Evolutionary conservation across 2,888 invertebrate species (phyloP).

Genomic region (Euphydryas editha): DNA sequence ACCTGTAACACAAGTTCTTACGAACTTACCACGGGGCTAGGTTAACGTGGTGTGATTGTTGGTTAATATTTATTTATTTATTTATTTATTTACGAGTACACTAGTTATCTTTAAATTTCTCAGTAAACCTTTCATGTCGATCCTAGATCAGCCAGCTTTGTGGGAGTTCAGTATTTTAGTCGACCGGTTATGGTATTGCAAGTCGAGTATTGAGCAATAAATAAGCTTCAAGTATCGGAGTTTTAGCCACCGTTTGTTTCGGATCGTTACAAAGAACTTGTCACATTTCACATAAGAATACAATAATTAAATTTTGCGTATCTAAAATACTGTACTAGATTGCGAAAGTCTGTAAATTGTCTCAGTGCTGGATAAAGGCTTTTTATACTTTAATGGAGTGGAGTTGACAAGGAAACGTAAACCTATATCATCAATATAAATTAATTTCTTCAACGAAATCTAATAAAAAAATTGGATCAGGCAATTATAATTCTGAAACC

Average conservation of each 20-base stretch:
- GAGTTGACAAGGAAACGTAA: no score
- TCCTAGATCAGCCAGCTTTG: conserved; percentile 12
- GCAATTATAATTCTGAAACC: no score
- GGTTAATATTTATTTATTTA: no score
- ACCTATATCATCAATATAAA: no score
- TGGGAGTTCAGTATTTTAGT: conserved; percentile 55
- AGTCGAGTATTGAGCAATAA: conserved; percentile 63
- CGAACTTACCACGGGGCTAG: no score
- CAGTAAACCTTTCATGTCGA: conserved; percentile 18
- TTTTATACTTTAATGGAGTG: no score
- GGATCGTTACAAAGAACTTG: not conserved
- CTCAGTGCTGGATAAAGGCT: no score
- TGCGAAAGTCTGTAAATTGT: not conserved
- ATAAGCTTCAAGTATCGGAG: conserved; percentile 51
- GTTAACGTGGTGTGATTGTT: no score
- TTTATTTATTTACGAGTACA: no score
- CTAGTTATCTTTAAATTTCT: not conserved
- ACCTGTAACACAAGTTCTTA: no score
- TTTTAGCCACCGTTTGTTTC: conserved; percentile 11
- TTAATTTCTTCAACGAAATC: no score
- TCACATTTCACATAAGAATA: not conserved
- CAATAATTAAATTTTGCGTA: not conserved
- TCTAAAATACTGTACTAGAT: not conserved
- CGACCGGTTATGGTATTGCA: conserved; percentile 64
- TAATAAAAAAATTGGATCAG: no score